Evolutionary conservation across 1,140 invertebrate genomes (phyloP).

Genomic region (Lethrus apterus): DNA sequence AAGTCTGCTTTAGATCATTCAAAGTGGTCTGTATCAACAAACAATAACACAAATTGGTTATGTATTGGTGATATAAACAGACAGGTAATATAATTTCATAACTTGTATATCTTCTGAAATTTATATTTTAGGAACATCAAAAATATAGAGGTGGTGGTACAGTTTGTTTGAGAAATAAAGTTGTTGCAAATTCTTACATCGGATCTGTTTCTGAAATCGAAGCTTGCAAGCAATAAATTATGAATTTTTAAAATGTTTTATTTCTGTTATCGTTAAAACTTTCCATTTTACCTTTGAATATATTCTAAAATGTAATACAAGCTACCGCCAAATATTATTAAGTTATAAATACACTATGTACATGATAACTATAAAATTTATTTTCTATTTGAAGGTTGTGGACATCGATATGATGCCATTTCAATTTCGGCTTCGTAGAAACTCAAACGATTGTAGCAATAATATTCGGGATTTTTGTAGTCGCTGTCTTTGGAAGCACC

Average conservation of each 20-base stretch:
- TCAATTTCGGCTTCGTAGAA: constrained; percentile 81
- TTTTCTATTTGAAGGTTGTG: constrained; percentile 52
- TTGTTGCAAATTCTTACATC: constrained; percentile 23
- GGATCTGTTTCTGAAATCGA: constrained; percentile 7
- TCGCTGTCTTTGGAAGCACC: constrained; percentile 59
- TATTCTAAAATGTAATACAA: too few relatives aligned
- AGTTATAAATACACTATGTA: too few relatives aligned
- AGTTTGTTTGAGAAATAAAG: constrained; percentile 51
- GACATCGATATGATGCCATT: constrained; percentile 67
- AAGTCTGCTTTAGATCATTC: constrained; percentile 78
- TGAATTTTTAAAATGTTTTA: too few relatives aligned
- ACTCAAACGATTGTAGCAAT: constrained; percentile 66
- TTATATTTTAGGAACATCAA: constrained; percentile 58
- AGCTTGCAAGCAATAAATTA: neutral
- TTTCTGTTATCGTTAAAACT: too few relatives aligned
- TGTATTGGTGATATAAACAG: constrained; percentile 93
- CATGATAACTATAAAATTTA: too few relatives aligned
- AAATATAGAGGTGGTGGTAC: constrained; percentile 72
- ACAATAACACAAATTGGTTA: constrained; percentile 51
- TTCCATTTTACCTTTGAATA: too few relatives aligned
- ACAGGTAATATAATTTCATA: constrained; percentile 53
- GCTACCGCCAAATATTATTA: too few relatives aligned
- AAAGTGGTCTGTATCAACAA: constrained; percentile 77
- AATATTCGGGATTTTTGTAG: constrained; percentile 86
- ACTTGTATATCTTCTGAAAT: constrained; percentile 13